Evolutionary conservation across 2,888 invertebrate genomes (phyloP), one percentile per base, ranked within the genome.

Genomic region (Melanostoma scalare): DNA sequence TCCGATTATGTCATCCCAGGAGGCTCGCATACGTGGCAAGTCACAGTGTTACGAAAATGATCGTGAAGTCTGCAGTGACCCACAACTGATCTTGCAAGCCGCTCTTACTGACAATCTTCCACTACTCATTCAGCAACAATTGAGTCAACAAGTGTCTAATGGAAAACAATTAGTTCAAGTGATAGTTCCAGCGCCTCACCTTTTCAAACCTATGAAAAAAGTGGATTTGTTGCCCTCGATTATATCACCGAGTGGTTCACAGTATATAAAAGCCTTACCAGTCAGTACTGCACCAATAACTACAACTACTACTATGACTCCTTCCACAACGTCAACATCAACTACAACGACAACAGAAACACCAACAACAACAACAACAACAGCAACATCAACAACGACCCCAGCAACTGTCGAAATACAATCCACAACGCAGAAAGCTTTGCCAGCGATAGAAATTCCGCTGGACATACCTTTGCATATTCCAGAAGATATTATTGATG

Each of bases 21-120:
- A 95, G 88, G 95, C 96, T 2, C 94, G 95, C 78, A 93, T 96
- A 61, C 94, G 94, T 81, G 95, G 96, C 6, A 93, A 93, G 8
- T 93, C 94, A 0, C 93, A 92, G 58, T 94, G 94, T 87, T 91
- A 92, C 50, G 89, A 90, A 75, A 88, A 88, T 46, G 89, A 90
- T 69, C 90, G 90, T 75, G 91, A 91, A 86, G 89, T 91, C 2
- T 90, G 91, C 86, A 89, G 88, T 5, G 89, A 90, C 67, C 87
- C 89, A 10, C 90, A 90, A 2, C 88, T 89, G 85, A 86, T 90
- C 9, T 10, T 90, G 85, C 85, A 86, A 78, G 69, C 87, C 6
- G 85, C 86, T 44, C 58, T 86, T 31, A 58, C 89, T 77, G 71
- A 85, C 10, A 87, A 85, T 50, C 72, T 88, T 46, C 89, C 91